phyloP scores from a whole-genome alignment of 2,888 invertebrate species.

The Cetonia aurata region DNA sequence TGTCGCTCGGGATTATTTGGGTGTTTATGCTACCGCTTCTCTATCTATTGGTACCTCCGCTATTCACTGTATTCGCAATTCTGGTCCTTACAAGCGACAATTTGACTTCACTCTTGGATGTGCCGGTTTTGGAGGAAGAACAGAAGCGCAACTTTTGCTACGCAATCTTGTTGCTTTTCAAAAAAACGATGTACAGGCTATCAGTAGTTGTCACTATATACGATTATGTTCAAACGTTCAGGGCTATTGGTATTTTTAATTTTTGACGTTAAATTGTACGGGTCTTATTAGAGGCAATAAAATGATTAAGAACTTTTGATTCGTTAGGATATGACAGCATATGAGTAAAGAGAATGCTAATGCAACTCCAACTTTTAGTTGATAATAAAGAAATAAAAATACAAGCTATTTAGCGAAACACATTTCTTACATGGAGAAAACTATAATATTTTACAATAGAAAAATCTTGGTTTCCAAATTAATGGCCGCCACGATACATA shows the following conservation, averaged over 20 bases:
- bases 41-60: constrained; percentile 36
- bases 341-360: no score
- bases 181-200: constrained; percentile 42
- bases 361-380: no score
- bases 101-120: constrained; percentile 20
- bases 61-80: constrained; percentile 15
- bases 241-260: constrained; percentile 38
- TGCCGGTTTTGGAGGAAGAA: constrained; percentile 30
- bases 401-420: no score
- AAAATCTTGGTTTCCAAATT: no score
- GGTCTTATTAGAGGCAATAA: no score
- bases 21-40: constrained; percentile 35
- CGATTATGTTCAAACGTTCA: constrained; percentile 42
- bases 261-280: constrained; percentile 10
- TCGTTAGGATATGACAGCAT: no score
- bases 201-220: constrained; percentile 41
- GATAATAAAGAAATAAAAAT: no score
- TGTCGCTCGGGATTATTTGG: constrained; percentile 33
- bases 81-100: constrained; percentile 22
- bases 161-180: constrained; percentile 9
- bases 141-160: constrained; percentile 29
- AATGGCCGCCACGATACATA: no score
- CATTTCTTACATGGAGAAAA: no score
- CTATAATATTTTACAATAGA: no score
- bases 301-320: no score